Percentiles rank a stretch among this genome's conserved stretches.
These are phyloP conservation scores for Lycaena phlaeas DNA, from an alignment of 2,888 invertebrate genomes.

Conservation along the genomic window DNA sequence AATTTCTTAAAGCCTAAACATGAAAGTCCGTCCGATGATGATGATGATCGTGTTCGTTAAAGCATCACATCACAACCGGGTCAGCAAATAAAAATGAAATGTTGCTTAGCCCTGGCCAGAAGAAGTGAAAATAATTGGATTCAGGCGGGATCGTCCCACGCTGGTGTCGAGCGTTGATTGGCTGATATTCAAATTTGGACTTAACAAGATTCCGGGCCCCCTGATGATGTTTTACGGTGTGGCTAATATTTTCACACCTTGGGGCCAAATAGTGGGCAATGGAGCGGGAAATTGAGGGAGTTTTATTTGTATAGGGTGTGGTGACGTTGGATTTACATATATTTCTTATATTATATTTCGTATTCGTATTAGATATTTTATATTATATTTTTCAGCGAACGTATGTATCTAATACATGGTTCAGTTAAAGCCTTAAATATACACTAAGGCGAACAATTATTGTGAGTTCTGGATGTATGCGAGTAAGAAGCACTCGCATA, in stretches of 20 bases:
- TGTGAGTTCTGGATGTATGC: too few species aligned
- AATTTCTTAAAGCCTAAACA: too few species aligned
- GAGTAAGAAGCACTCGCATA: too few species aligned
- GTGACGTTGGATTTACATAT: constrained; percentile 9
- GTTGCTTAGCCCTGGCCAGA: constrained; percentile 26
- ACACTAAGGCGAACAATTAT: too few species aligned
- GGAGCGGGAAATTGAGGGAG: constrained; percentile 51
- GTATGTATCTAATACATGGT: too few species aligned
- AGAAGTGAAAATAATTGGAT: constrained; percentile 45
- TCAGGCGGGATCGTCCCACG: constrained; percentile 41
- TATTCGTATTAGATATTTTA: too few species aligned
- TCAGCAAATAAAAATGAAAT: not conserved
- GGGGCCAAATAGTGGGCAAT: constrained; percentile 40
- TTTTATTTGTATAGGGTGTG: constrained; percentile 21
- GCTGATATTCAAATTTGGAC: constrained; percentile 67
- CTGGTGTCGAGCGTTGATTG: constrained; percentile 55
- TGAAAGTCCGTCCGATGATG: too few species aligned
- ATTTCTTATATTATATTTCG: constrained; percentile 4
- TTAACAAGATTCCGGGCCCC: constrained; percentile 50
- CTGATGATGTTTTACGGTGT: constrained; percentile 50
- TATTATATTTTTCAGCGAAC: too few species aligned
- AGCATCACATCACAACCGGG: too few species aligned
- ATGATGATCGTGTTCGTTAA: too few species aligned
- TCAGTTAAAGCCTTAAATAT: too few species aligned
- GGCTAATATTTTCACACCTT: constrained; percentile 63